These are phyloP conservation scores for Harmothoe impar DNA, from an alignment of 2,888 invertebrate genomes.

Conservation along the genomic window DNA sequence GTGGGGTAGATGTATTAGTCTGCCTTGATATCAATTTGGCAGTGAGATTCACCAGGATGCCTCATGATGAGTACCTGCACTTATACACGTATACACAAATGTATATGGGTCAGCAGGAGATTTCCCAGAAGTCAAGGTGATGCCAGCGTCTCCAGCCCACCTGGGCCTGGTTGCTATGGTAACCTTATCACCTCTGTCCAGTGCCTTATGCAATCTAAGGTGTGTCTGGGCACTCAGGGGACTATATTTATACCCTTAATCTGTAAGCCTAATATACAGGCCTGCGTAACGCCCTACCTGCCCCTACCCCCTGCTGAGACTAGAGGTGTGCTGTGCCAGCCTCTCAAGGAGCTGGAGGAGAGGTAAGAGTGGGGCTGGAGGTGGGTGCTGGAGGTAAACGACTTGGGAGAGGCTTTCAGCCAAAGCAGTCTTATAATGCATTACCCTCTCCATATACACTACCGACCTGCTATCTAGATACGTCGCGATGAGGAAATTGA, in stretches of 20 bases:
- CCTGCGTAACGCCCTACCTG: conserved; percentile 54
- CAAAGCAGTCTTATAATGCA: no score
- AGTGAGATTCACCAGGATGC: no score
- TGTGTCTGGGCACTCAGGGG: not conserved
- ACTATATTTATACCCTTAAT: conserved; percentile 50
- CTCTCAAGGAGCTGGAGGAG: not conserved
- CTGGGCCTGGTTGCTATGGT: conserved; percentile 44
- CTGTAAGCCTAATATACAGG: conserved; percentile 56
- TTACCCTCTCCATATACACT: no score
- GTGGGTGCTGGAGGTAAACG: not conserved
- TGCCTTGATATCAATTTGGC: no score
- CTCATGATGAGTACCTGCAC: no score
- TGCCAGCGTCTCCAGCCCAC: conserved; percentile 12
- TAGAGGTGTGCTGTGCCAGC: conserved; percentile 17
- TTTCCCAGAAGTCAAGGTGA: conserved; percentile 10
- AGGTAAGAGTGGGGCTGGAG: not conserved
- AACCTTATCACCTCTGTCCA: conserved; percentile 49
- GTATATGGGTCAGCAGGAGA: conserved; percentile 9
- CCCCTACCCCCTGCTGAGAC: not conserved
- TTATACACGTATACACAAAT: not conserved
- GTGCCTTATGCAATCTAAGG: conserved; percentile 22
- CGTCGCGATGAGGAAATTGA: no score
- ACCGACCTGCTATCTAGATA: no score
- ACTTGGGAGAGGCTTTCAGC: no score
- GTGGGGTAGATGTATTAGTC: no score